Percentiles rank a stretch among this genome's conserved stretches.
phyloP scores from a whole-genome alignment of 2,888 invertebrate species.

The Trimorus sp. region DNA sequence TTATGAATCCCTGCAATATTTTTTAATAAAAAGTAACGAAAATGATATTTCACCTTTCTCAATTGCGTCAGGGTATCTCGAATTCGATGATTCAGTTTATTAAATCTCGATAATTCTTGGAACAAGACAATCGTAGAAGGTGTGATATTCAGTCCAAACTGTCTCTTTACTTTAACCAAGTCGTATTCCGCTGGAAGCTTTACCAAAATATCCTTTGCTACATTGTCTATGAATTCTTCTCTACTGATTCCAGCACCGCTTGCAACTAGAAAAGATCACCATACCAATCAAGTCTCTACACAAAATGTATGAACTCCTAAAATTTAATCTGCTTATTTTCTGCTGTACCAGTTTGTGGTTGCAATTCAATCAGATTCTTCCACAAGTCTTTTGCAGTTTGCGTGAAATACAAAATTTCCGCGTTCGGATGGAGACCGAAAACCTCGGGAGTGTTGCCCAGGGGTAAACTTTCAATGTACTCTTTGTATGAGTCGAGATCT shows the following conservation, averaged over 20 bases:
- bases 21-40: too few species aligned
- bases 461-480: slow-evolving; percentile 89
- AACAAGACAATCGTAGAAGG: slow-evolving; percentile 93
- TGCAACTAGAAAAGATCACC: slow-evolving; percentile 83
- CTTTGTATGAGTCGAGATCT: slow-evolving; percentile 87
- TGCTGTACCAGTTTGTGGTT: slow-evolving; percentile 91
- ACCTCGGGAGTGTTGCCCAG: slow-evolving; percentile 94
- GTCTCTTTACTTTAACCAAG: slow-evolving; percentile 90
- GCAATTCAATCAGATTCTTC: slow-evolving; percentile 92
- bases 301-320: background rate
- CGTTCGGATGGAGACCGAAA: slow-evolving; percentile 96
- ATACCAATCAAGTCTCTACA: too few species aligned
- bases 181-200: slow-evolving; percentile 91
- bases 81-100: slow-evolving; percentile 89
- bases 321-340: slow-evolving; percentile 9
- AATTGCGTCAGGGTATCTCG: slow-evolving; percentile 87
- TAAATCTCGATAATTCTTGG: slow-evolving; percentile 95
- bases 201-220: slow-evolving; percentile 89
- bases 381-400: slow-evolving; percentile 93
- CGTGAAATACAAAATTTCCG: slow-evolving; percentile 96
- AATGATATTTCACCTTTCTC: slow-evolving; percentile 82
- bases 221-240: slow-evolving; percentile 92
- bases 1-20: background rate
- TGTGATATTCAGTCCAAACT: slow-evolving; percentile 90
- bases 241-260: slow-evolving; percentile 88